Conservation (phyloP, 1,140 invertebrate genomes). For the Atta cephalotes region DNA sequence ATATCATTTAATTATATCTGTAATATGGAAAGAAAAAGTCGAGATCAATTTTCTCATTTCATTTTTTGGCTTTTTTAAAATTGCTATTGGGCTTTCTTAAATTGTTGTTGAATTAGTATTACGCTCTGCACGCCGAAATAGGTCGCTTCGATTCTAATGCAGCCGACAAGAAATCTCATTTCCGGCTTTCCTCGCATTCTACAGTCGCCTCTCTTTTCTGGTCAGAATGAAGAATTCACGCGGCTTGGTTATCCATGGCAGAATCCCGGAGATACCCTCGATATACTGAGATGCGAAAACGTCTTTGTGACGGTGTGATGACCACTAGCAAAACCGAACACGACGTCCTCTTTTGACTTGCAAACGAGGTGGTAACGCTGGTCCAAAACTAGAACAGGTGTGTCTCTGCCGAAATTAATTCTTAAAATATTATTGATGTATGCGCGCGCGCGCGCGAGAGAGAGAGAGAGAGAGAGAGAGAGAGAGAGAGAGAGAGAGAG, state of each 20-base stretch:
- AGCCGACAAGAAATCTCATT: conserved; percentile 65
- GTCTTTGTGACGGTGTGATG: conserved; percentile 41
- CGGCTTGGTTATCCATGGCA: conserved; percentile 16
- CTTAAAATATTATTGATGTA: neutral
- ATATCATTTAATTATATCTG: neutral
- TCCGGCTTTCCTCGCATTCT: conserved; percentile 53
- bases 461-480: neutral
- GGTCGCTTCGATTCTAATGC: conserved; percentile 32
- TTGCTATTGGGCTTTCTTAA: too few relatives aligned
- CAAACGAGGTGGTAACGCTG: conserved; percentile 45
- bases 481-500: neutral
- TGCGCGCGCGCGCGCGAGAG: too few relatives aligned
- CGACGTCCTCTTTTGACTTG: conserved; percentile 46
- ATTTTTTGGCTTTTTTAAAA: neutral
- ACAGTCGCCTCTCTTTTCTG: neutral
- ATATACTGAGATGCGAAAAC: conserved; percentile 46
- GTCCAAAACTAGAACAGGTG: conserved; percentile 10
- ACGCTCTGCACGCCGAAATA: conserved; percentile 12
- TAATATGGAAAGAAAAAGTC: neutral
- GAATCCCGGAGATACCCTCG: conserved; percentile 15
- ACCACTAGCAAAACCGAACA: conserved; percentile 1
- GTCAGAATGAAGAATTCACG: conserved; percentile 20
- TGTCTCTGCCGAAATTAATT: neutral
- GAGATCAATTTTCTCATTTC: neutral
- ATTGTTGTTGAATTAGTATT: conserved; percentile 26